Conservation (phyloP, 2,113 vertebrate genomes). For the Columbina picui region DNA sequence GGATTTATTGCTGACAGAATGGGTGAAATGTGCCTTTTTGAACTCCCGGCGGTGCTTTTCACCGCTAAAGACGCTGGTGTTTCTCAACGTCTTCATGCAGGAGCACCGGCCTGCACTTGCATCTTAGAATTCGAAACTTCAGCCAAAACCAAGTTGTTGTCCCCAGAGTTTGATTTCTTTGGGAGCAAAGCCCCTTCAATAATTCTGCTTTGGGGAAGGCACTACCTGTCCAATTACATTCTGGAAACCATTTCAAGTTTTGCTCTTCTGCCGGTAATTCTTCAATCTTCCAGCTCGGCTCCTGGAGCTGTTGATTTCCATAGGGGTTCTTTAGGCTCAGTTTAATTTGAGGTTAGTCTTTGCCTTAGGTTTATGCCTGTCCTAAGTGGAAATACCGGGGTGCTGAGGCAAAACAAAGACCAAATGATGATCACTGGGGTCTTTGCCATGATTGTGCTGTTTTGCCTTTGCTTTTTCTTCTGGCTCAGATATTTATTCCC, state of each 20-base stretch:
- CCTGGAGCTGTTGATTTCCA: background rate
- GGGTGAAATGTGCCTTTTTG: background rate
- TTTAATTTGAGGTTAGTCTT: background rate
- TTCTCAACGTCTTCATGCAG: background rate
- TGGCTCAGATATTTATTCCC: background rate
- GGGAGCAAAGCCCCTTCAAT: background rate
- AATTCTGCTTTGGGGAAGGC: background rate
- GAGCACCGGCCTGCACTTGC: background rate
- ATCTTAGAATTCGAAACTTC: background rate
- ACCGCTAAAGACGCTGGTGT: background rate
- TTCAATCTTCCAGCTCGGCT: background rate
- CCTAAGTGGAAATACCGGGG: background rate
- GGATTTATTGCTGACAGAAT: background rate
- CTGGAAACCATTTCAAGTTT: background rate
- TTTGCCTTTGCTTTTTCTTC: background rate
- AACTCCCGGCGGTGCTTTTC: background rate
- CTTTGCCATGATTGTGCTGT: background rate
- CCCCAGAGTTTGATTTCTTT: background rate
- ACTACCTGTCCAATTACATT: background rate
- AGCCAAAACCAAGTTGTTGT: background rate
- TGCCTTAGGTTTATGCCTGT: accelerated
- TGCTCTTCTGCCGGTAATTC: background rate
- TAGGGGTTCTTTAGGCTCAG: background rate
- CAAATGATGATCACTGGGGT: background rate
- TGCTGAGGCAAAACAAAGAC: background rate